Percentiles rank a stretch among this genome's conserved stretches.
Evolutionary conservation across 2,797 vertebrate genomes (phyloP).

Genomic region (Enteromius fasciolatus): DNA sequence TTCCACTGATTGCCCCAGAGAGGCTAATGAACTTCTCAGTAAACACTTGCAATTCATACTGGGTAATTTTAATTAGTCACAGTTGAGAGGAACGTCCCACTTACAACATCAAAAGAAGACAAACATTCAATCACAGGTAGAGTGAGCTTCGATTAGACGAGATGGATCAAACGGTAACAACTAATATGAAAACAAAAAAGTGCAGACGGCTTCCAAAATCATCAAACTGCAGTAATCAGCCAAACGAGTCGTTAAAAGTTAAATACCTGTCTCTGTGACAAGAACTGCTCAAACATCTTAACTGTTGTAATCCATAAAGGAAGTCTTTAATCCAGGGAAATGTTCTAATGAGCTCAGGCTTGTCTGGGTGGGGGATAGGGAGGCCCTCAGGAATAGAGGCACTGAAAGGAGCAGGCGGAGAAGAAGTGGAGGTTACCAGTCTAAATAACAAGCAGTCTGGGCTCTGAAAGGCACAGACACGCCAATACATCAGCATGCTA

Average conservation of each 20-base stretch:
- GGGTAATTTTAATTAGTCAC: slow-evolving; percentile 81
- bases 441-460: slow-evolving; percentile 53
- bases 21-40: slow-evolving; percentile 79
- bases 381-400: slow-evolving; percentile 53
- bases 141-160: slow-evolving; percentile 71
- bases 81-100: slow-evolving; percentile 65
- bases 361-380: slow-evolving; percentile 65
- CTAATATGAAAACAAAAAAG: slow-evolving; percentile 30
- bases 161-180: slow-evolving; percentile 62
- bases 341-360: slow-evolving; percentile 73
- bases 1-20: slow-evolving; percentile 75
- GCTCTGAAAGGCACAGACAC: slow-evolving; percentile 48
- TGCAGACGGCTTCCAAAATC: slow-evolving; percentile 41
- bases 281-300: slow-evolving; percentile 63
- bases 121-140: slow-evolving; percentile 79
- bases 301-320: slow-evolving; percentile 67
- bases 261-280: slow-evolving; percentile 61
- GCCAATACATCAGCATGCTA: slow-evolving; percentile 50
- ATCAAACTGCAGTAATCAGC: slow-evolving; percentile 62
- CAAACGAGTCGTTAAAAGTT: slow-evolving; percentile 57
- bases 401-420: slow-evolving; percentile 53
- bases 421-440: slow-evolving; percentile 52
- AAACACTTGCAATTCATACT: slow-evolving; percentile 77
- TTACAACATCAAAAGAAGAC: slow-evolving; percentile 74
- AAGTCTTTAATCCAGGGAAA: slow-evolving; percentile 65